Conservation (phyloP, 2,888 invertebrate genomes). For the Drosophila ustulata region DNA sequence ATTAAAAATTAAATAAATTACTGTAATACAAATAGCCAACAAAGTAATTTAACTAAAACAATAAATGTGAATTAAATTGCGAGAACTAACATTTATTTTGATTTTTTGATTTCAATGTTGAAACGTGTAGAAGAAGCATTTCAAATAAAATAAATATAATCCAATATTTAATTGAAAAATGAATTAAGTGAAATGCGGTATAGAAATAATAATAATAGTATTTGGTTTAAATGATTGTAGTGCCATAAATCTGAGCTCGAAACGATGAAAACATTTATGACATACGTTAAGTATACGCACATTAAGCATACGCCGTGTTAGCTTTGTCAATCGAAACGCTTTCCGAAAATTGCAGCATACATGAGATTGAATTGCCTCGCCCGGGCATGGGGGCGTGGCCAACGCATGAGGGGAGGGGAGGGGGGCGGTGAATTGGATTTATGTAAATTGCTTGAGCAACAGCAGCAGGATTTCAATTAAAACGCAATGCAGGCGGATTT, state of each 20-base stretch:
- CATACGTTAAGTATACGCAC: conserved; percentile 8
- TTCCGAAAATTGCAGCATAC: conserved; percentile 8
- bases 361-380: not conserved
- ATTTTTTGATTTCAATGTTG: no score
- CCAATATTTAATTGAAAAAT: no score
- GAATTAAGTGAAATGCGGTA: no score
- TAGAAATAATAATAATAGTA: no score
- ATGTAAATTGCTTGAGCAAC: conserved; percentile 61
- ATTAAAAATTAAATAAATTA: no score
- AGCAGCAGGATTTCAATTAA: conserved; percentile 65
- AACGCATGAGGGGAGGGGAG: no score
- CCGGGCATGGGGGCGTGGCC: not conserved
- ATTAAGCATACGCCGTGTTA: conserved; percentile 19
- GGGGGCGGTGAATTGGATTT: conserved; percentile 33
- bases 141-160: not conserved
- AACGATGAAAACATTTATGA: not conserved
- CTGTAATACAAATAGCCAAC: no score
- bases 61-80: no score
- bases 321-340: conserved; percentile 11
- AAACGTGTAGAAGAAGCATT: not conserved
- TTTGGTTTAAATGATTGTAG: no score
- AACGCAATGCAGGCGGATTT: conserved; percentile 70
- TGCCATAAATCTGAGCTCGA: no score
- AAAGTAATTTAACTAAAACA: not conserved
- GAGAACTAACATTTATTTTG: no score